phyloP scores from a whole-genome alignment of 2,113 vertebrate genomes.

The Xenus cinereus region DNA sequence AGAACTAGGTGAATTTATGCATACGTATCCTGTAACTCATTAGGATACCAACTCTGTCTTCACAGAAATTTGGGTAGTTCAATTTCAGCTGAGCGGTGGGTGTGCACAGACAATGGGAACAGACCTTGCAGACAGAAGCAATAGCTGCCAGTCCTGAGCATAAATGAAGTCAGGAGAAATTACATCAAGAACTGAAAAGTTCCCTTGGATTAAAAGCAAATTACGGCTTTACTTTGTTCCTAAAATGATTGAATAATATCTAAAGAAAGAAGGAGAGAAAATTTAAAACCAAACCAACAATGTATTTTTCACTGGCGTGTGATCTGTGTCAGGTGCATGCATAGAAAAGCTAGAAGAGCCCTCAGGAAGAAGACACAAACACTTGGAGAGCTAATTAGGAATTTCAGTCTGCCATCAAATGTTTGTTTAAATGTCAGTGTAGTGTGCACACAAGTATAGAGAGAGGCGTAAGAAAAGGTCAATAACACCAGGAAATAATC shows the following conservation, averaged over 20 bases:
- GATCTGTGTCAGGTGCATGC: background rate
- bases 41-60: background rate
- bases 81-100: background rate
- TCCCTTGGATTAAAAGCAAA: background rate
- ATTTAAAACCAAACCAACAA: background rate
- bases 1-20: background rate
- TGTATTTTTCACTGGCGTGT: rapidly evolving
- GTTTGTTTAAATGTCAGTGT: background rate
- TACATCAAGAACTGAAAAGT: background rate
- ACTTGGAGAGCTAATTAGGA: background rate
- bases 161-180: background rate
- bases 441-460: too few relatives aligned
- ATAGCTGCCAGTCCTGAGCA: background rate
- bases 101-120: rapidly evolving
- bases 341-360: background rate
- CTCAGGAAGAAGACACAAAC: background rate
- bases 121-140: background rate
- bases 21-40: background rate
- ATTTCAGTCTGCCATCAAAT: background rate
- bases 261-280: background rate
- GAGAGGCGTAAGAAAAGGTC: background rate
- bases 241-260: background rate
- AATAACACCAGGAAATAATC: background rate
- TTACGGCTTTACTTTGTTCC: background rate
- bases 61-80: background rate